Evolutionary conservation across 2,797 vertebrate species (phyloP), one percentile per base, ranked within the genome.

Genomic region (Cuniculus paca): DNA sequence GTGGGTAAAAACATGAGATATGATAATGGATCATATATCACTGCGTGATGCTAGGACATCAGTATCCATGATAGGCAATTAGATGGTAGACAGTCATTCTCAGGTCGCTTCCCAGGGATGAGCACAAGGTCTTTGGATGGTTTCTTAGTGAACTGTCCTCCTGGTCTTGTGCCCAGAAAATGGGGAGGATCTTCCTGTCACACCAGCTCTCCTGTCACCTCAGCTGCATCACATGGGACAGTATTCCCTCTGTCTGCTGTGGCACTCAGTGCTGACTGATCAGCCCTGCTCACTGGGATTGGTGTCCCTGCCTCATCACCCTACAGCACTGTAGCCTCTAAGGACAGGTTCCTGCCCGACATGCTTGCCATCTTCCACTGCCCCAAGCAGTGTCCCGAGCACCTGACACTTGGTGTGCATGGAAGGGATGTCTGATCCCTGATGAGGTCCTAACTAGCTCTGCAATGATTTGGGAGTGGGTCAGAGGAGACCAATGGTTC

Each of bases 301-400:
- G 19, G 31, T 1, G 0, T 28, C 26, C 56, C 48, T 45, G 50
- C 50, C 10, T 83, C 3, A 4, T 50, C 4, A 16, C 8, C 48
- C 16, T 16, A 3, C 0, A 28, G 4, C 56, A 28, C 13, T 39
- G 9, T 50, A 1, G 16, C n/a, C 28, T 63, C n/a, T 63, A 22
- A 0, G 28, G 42, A 5, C 50, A 80, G 60, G 12, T 2, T 2
- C 61, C 20, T 22, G 24, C 45, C 58, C 56, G n/a, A 68, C 31
- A 75, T n/a, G 24, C 48, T 56, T n/a, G 19, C 34, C 14, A 8
- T 20, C 48, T 20, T 79, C 39, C n/a, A 54, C 4, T 13, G 5
- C 6, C 54, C 54, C n/a, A 31, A 9, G n/a, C 34, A 48, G 34
- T 54, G 36, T 6, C 36, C 11, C 45, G 7, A 12, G 16, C 4